These are phyloP conservation scores for Meleagris gallopavo DNA, from an alignment of 2,113 vertebrate genomes.

Conservation along the genomic window DNA sequence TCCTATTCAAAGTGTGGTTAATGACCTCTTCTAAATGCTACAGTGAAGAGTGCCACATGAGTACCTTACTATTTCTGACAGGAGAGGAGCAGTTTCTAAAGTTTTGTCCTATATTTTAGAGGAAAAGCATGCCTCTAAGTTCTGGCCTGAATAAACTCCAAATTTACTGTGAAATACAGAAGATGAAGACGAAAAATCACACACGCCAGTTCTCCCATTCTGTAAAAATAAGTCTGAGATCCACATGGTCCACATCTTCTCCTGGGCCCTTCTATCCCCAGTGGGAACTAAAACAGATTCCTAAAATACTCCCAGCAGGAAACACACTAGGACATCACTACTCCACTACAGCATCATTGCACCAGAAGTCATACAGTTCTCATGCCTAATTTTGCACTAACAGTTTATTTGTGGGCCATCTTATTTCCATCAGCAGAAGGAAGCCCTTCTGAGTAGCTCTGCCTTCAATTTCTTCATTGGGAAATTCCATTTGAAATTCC, in stretches of 20 bases:
- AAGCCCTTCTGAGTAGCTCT: neutral
- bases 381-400: neutral
- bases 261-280: neutral
- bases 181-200: neutral
- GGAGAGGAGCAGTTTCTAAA: neutral
- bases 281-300: constrained; percentile 16
- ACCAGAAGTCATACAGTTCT: neutral
- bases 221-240: constrained; percentile 12
- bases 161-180: neutral
- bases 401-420: neutral
- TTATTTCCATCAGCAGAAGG: neutral
- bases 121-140: neutral
- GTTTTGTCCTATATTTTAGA: neutral
- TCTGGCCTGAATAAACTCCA: neutral
- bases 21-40: neutral
- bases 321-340: neutral
- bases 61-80: neutral
- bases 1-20: neutral
- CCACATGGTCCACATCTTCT: constrained; percentile 10
- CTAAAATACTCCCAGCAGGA: constrained; percentile 5
- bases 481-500: neutral
- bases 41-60: rapidly evolving
- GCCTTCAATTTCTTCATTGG: neutral
- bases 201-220: neutral
- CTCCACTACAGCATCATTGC: neutral